Base-by-base conservation (phyloP, 2,113 vertebrate genomes). In the Erythrocebus patas region DNA sequence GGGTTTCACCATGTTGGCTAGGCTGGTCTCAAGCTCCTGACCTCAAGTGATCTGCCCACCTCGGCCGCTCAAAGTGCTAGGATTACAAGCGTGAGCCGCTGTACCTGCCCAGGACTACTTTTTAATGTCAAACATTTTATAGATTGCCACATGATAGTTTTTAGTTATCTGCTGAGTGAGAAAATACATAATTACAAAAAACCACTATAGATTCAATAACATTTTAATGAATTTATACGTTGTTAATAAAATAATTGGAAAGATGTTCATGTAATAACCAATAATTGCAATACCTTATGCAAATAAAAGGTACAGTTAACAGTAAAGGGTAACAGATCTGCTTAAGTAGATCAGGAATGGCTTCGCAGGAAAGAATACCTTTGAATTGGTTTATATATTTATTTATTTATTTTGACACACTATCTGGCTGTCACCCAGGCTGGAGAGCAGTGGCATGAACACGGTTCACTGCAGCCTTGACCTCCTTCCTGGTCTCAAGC, bases 71-170 rank as follows among this genome's bases (percentile, higher is more conserved):
- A 18, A 18, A 55, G 52, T 55, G 17, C 52, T 55, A 6, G 52
- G 52, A 55, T 55, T 55, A 55, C 52, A 55, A 6, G 52, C 52
- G 5, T 55, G 52, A 55, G 52, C 52, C 52, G 18, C 17, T 18
- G 52, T 6, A 17, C 52, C 52, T 6, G 5, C 17, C 52, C 52
- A 83, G 30, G 43, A 45, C 27, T 20, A 30, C 32, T 55, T 73
- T 96, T 89, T 75, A 92, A 89, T 80, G 86, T 80, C 27, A 81
- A 90, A 55, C 85, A 81, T 93, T 83, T 93, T 89, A 83, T 38
- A 80, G 80, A 85, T 43, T 80, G 52, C 50, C 48, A 66, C 48
- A 70, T 86, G 64, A 81, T 86, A 38, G 73, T 50, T 93, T 80
- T 93, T 90, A 86, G 64, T 50, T 50, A 66, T 86, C 25, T 84